phyloP scores from a whole-genome alignment of 2,797 vertebrate genomes.

The Fringilla coelebs region DNA sequence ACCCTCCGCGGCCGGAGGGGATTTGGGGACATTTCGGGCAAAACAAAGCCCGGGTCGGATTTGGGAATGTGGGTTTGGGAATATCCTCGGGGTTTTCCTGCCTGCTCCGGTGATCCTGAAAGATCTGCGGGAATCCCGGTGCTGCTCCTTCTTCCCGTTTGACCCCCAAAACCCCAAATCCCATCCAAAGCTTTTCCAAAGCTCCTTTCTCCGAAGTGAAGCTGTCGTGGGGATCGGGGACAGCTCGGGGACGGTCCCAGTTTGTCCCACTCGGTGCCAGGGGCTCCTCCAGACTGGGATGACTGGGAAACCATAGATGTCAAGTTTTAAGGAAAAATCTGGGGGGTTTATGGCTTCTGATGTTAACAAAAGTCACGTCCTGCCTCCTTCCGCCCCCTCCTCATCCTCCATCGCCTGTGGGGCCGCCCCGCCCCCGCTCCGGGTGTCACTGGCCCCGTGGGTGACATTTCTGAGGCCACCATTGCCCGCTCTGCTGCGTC shows the following conservation, averaged over 20 bases:
- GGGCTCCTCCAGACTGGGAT: not conserved
- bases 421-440: too few relatives aligned
- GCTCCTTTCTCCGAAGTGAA: not conserved
- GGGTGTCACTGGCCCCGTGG: not conserved
- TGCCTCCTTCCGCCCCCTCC: not conserved
- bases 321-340: not conserved
- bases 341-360: not conserved
- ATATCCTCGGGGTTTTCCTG: not conserved
- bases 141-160: rapidly evolving
- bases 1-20: rapidly evolving
- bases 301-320: not conserved
- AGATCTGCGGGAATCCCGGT: not conserved
- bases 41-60: not conserved
- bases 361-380: not conserved
- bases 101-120: not conserved
- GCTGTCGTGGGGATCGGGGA: not conserved
- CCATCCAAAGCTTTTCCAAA: not conserved
- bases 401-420: not conserved
- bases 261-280: not conserved
- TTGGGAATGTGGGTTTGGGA: not conserved
- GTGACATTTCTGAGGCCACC: not conserved
- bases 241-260: not conserved
- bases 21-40: not conserved
- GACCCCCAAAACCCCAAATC: not conserved
- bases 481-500: not conserved